Conservation (phyloP, 2,888 invertebrate species). For the Bugulina stolonifera region DNA sequence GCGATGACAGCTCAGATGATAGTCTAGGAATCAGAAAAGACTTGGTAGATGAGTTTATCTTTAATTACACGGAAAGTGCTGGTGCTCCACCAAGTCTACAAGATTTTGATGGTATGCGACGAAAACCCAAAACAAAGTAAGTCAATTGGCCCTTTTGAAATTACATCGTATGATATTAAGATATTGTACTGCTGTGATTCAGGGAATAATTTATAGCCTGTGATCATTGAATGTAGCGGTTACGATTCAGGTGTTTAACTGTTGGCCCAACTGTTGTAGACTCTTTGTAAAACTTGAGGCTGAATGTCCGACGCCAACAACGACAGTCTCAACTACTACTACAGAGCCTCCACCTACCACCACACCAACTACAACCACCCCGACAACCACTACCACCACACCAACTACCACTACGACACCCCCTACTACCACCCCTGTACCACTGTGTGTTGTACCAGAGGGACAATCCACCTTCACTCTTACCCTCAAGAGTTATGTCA, state of each 20-base stretch:
- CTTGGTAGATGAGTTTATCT: constrained; percentile 12
- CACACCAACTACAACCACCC: not conserved
- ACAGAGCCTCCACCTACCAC: constrained; percentile 22
- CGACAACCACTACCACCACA: not conserved
- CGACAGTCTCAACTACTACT: not conserved
- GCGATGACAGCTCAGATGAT: constrained; percentile 16
- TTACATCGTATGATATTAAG: too few species aligned
- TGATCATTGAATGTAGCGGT: too few species aligned
- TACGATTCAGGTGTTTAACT: too few species aligned
- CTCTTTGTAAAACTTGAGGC: not conserved
- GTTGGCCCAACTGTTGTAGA: too few species aligned
- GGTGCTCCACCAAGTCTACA: not conserved
- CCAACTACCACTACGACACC: not conserved
- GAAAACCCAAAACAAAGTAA: not conserved
- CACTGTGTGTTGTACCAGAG: not conserved
- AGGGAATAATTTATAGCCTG: too few species aligned
- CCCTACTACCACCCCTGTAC: not conserved
- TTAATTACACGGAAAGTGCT: constrained; percentile 1
- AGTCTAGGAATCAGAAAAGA: not conserved
- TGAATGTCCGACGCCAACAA: not conserved
- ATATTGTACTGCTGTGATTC: too few species aligned
- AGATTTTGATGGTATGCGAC: not conserved
- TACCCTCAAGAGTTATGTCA: not conserved
- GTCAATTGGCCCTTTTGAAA: too few species aligned
- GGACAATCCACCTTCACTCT: not conserved